Base-by-base conservation (phyloP, 1,140 invertebrate genomes). In the Trachymyrmex septentrionalis region DNA sequence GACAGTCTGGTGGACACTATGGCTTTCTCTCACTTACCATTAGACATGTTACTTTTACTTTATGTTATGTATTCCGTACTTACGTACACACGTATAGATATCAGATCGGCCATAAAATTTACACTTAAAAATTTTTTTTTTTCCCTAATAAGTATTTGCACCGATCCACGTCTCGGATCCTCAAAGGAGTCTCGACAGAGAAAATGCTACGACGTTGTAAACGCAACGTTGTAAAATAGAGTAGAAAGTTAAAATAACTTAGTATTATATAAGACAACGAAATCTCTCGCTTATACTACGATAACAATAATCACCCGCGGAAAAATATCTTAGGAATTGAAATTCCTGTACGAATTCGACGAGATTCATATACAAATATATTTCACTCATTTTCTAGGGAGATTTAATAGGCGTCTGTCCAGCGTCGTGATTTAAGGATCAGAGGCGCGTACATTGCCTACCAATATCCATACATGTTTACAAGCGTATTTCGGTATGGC, bases 1-100 rank as follows among this genome's bases (percentile, higher is more conserved):
- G 91, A 94, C 94, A 94, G 93, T 95, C 93, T 92, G 94, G 91
- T 94, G 93, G 93, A 94, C 94, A 95, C 94, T 93, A 94, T 95
- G 94, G 94, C 95, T 95, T 93, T 91, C 92, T 94, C 88, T 92
- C 90, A 90, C 92, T 93, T 93, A 91, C 75, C 88, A 88, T 87
- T 88, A 82, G 82, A 87, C 88, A 86, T 73, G 55, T 86, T 91
- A 86, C 50, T 86, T 69, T 81, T 77, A 76, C 73, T 61, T 92
- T 84, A 71, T 78, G 24, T 78, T 73, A 80, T 85, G 63, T 80
- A 69, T 86, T 84, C 72, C 72, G 64, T 91, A 86, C 69, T 85
- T 90, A 85, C 73, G 80, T 90, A 88, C 81, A 87, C 89, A 91
- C 85, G 90, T 88, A 91, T 78, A 91, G 89, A 91, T 76, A 91